Evolutionary conservation across 2,888 invertebrate species (phyloP), one percentile per base, ranked within the genome.

Genomic region (Chesias legatella): DNA sequence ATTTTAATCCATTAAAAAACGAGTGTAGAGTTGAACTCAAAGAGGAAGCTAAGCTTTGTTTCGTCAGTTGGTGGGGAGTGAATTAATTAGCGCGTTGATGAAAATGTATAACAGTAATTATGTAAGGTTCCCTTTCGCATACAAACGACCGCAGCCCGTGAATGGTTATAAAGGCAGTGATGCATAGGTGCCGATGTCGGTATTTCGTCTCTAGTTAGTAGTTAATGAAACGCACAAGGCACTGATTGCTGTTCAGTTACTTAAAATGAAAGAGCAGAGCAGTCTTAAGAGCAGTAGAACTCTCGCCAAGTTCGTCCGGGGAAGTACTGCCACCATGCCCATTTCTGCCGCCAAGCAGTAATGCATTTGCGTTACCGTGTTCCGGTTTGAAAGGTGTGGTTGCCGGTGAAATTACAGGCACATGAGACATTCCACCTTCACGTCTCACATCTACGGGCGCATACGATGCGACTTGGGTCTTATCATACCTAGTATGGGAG

Each of bases 61-160:
- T 35, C 26, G 29, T 17, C 37, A 28, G 22, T 42, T 29, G 21
- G 30, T 30, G 32, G 36, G 10, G 27, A 25, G 26, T 30, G 38
- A 48, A 46, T 51, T 49, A 51, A 56, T 51, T 48, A 52, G 26
- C 32, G 33, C 30, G 30, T 48, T 46, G 51, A 51, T 53, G 48
- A 44, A 48, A 17, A 51, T 44, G 50, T 51, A 13, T 48, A 48
- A 50, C 48, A 33, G 46, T 50, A 50, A 51, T 35, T 52, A 44
- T 48, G 40, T 45, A 44, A 37, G 54, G 42, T 42, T 36, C 40
- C 50, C 40, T 45, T 38, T 25, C 41, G 45, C 35, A 51, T 47
- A 49, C 44, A 51, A 44, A 36, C 29, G 29, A 35, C 35, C 37
- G 31, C 33, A 28, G 22, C 42, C 43, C 43, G 36, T 42, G 47